Conservation (phyloP, 2,797 vertebrate genomes). For the Tamandua tetradactyla region DNA sequence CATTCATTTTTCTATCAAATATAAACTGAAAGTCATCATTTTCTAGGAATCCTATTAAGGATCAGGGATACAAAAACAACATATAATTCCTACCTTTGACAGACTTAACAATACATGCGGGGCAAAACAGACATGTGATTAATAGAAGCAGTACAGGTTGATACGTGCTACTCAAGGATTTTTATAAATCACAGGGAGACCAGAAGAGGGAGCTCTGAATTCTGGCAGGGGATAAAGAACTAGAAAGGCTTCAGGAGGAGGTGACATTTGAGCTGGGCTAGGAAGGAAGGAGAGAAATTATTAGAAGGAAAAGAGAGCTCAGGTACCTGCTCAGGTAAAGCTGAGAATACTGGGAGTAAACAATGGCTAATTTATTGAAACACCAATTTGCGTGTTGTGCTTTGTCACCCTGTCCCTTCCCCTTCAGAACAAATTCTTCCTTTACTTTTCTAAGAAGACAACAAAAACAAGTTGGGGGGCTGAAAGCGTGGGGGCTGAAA, state of each 20-base stretch:
- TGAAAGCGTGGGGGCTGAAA: neutral
- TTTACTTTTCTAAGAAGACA: neutral
- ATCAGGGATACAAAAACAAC: neutral
- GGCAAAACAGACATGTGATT: neutral
- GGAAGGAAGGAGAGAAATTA: neutral
- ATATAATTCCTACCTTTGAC: neutral
- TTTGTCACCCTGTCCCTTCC: neutral
- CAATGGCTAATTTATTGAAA: neutral
- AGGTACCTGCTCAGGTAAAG: no score
- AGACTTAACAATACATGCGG: neutral
- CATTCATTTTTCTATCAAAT: neutral
- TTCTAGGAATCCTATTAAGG: neutral
- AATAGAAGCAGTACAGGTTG: neutral
- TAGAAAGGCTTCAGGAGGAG: neutral
- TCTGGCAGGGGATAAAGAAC: neutral
- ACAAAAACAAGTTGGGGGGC: no score
- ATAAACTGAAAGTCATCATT: neutral
- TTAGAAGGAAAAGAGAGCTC: neutral
- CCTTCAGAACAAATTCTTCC: no score
- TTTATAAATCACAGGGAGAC: neutral
- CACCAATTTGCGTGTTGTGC: neutral
- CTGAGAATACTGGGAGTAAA: neutral
- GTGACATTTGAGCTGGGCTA: neutral
- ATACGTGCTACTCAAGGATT: neutral
- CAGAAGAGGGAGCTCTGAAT: conserved; percentile 29